A percentile compares a stretch with the other conserved stretches of the same genome.
Conservation (phyloP, 2,888 invertebrate genomes). For the Hydraecia micacea region DNA sequence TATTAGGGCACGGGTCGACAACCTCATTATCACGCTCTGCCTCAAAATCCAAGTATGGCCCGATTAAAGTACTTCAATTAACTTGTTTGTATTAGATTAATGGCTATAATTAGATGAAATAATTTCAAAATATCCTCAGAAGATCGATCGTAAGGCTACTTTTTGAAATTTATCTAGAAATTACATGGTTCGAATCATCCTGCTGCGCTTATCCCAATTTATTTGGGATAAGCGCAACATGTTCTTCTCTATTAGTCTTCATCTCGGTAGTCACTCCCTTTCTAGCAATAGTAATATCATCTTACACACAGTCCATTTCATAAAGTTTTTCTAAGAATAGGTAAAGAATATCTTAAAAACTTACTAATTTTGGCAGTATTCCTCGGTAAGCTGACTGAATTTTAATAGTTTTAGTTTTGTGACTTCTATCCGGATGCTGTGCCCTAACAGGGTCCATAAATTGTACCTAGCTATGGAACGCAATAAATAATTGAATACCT, state of each 20-base stretch:
- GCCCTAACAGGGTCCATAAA: not conserved
- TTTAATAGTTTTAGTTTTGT: not conserved
- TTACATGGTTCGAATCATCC: not conserved
- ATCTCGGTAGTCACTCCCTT: too few relatives aligned
- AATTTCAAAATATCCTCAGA: conserved; percentile 31
- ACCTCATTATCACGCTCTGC: conserved; percentile 73
- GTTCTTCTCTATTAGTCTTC: too few relatives aligned
- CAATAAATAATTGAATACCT: not conserved
- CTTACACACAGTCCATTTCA: too few relatives aligned
- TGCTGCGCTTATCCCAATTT: not conserved
- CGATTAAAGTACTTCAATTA: conserved; percentile 50
- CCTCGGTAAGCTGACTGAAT: not conserved
- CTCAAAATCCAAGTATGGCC: conserved; percentile 63
- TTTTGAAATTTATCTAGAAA: too few relatives aligned
- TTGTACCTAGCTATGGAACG: not conserved
- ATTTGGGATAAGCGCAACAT: not conserved
- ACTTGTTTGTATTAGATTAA: conserved; percentile 41
- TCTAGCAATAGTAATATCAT: too few relatives aligned
- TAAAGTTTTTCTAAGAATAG: not conserved
- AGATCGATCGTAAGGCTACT: not conserved
- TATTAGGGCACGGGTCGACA: conserved; percentile 73
- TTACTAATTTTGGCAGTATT: not conserved
- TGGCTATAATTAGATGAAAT: conserved; percentile 41
- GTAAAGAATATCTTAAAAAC: not conserved
- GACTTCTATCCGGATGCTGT: too few relatives aligned